phyloP scores from a whole-genome alignment of 2,113 vertebrate species.

The Catharus minimus region DNA sequence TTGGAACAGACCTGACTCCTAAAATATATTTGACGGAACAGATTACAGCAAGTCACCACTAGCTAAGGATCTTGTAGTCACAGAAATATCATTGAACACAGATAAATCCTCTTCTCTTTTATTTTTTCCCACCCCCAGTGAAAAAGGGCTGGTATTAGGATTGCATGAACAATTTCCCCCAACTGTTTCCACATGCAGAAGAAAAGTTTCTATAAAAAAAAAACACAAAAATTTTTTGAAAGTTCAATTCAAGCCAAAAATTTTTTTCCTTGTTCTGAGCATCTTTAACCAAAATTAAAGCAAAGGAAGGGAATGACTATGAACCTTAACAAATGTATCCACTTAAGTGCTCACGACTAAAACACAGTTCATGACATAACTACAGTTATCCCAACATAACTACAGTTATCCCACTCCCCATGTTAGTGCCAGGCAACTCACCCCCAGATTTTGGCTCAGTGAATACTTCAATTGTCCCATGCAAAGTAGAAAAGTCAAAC shows the following conservation, averaged over 20 bases:
- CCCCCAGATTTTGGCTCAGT: background rate
- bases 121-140: too few relatives aligned
- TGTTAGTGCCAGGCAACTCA: background rate
- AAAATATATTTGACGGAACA: background rate
- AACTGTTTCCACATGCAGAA: background rate
- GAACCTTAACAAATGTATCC: background rate
- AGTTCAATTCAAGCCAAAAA: background rate
- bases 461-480: background rate
- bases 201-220: background rate
- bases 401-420: background rate
- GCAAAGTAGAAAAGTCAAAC: background rate
- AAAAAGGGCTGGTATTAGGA: background rate
- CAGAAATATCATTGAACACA: background rate
- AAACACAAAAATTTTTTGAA: background rate
- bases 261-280: background rate
- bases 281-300: background rate
- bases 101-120: background rate
- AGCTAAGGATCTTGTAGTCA: background rate
- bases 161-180: background rate
- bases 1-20: background rate
- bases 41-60: background rate
- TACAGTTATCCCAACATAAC: background rate
- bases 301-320: background rate
- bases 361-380: background rate
- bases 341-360: accelerated